phyloP scores from a whole-genome alignment of 2,797 vertebrate genomes.

The Rhynchonycteris naso region DNA sequence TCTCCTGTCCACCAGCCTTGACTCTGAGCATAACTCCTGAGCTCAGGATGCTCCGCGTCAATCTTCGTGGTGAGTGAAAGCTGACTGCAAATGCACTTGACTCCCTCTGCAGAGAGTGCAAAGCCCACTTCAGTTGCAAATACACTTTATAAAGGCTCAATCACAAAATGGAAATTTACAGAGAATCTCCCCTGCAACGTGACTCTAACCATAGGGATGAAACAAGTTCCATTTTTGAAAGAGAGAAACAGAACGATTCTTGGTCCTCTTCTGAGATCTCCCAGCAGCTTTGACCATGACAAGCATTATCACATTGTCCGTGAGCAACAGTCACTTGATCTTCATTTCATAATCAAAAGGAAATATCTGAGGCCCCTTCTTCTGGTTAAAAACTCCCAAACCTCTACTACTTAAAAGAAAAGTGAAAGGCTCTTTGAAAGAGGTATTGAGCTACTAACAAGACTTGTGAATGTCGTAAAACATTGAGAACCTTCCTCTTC shows the following conservation, averaged over 20 bases:
- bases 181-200: background rate
- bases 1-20: slow-evolving; percentile 89
- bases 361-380: background rate
- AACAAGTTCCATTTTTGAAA: background rate
- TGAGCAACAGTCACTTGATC: background rate
- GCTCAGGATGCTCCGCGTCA: slow-evolving; percentile 87
- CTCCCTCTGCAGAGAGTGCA: slow-evolving; percentile 84
- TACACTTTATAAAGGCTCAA: background rate
- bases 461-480: accelerated
- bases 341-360: slow-evolving; percentile 26
- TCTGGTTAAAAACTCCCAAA: background rate
- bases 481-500: background rate
- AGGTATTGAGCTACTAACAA: background rate
- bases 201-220: background rate
- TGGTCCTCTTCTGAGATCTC: background rate
- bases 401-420: background rate
- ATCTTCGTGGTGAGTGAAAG: slow-evolving; percentile 88
- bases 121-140: slow-evolving; percentile 32
- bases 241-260: slow-evolving; percentile 15
- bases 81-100: slow-evolving; percentile 87
- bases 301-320: background rate
- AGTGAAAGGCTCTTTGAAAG: background rate
- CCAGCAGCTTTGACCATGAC: background rate
- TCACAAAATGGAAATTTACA: background rate
- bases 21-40: slow-evolving; percentile 86